These are phyloP conservation scores for Acropternis orthonyx DNA, from an alignment of 2,797 vertebrate species.

Conservation along the genomic window DNA sequence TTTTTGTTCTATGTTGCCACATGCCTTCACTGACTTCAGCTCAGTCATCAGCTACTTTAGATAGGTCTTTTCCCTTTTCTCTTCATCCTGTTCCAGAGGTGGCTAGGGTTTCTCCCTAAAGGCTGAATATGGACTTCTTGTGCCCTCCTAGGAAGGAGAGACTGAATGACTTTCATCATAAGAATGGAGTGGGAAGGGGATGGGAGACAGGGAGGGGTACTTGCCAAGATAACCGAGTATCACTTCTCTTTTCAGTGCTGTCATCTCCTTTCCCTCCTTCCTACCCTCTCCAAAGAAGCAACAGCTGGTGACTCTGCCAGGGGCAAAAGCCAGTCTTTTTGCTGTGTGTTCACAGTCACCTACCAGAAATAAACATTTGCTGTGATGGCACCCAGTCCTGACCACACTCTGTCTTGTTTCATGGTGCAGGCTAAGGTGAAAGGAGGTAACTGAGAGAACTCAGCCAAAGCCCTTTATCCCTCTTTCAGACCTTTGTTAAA, in stretches of 20 bases:
- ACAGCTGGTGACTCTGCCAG: not conserved
- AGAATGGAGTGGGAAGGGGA: not conserved
- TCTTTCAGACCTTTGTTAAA: not conserved
- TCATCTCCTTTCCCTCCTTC: not conserved
- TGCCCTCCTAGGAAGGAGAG: not conserved
- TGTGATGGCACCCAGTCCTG: not conserved
- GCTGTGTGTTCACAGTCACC: not conserved
- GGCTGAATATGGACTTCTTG: not conserved
- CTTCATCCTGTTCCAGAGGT: not conserved
- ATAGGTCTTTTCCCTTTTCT: not conserved
- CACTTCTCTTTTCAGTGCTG: not conserved
- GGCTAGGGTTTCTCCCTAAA: not conserved
- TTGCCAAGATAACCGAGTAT: not conserved
- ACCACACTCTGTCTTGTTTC: not conserved
- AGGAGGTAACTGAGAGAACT: not conserved
- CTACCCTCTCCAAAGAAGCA: not conserved
- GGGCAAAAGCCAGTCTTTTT: not conserved
- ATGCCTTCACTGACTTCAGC: not conserved
- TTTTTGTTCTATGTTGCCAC: not conserved
- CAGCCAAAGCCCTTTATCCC: not conserved
- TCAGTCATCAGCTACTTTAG: not conserved
- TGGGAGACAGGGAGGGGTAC: not conserved
- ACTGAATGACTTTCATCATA: not conserved
- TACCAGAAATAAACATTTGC: not conserved
- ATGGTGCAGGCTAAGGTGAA: not conserved